Base-by-base conservation (phyloP, 2,888 invertebrate species). In the Cerceris rybyensis region DNA sequence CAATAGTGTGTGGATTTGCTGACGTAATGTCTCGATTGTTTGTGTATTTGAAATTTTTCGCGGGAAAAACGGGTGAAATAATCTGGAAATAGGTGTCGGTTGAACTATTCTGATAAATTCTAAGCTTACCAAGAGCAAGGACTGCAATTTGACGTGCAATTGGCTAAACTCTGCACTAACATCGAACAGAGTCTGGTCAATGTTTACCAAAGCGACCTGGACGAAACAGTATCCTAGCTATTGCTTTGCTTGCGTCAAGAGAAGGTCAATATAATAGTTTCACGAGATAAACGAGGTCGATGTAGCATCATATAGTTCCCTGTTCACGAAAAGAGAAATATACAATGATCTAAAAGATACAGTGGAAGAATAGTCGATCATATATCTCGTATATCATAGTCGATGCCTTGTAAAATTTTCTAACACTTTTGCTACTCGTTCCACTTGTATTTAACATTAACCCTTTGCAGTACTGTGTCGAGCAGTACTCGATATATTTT, bases 101-200 rank as follows among this genome's bases (percentile, higher is more conserved):
- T 41, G 16, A 70, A 70, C 66, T 64, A 63, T 73, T 68, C 41
- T 64, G 64, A 50, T 49, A 42, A 59, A 73, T 68, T 60, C 64
- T 75, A 70, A 28, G 63, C 58, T 70, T 54, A 57, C 60, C 54
- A 43, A 42, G 70, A 16, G 49, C 63, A 64, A 64, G 59, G 28
- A 72, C 74, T 70, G 79, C 80, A 81, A 79, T 80, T 85, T 78
- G 54, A 77, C 78, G 67, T 61, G 69, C 75, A 79, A 76, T 79
- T 69, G 75, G 71, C 58, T 60, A 66, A 83, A 78, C 77, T 83
- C 71, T 61, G 58, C 61, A 54, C 73, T 69, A 71, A 74, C 60
- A 60, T 70, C 61, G 58, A 58, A 7, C 28, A 46, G 67, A 13
- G 70, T 70, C 50, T 28, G 2, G 28, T 28, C 28, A 43, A 17